Conservation (phyloP, 2,888 invertebrate genomes). For the Melinaea menophilus region DNA sequence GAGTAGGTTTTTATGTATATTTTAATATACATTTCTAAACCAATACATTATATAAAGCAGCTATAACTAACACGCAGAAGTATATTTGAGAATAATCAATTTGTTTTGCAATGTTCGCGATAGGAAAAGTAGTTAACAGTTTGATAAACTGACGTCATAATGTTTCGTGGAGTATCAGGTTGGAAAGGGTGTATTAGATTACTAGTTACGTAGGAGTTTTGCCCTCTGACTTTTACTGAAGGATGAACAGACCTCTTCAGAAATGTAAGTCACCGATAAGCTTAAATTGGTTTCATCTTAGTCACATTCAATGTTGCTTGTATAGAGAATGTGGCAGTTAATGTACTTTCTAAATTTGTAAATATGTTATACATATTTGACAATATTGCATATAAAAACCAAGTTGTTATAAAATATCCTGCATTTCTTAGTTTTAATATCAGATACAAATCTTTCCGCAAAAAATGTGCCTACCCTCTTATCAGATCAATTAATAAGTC, state of each 20-base stretch:
- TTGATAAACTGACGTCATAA: slow-evolving; percentile 66
- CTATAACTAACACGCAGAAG: not conserved
- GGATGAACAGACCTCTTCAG: slow-evolving; percentile 62
- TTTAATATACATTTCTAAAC: too few relatives aligned
- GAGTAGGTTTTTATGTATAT: too few relatives aligned
- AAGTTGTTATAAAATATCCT: too few relatives aligned
- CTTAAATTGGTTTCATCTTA: not conserved
- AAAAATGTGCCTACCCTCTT: too few relatives aligned
- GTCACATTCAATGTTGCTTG: too few relatives aligned
- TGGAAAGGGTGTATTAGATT: slow-evolving; percentile 41
- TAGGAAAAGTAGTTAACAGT: slow-evolving; percentile 50
- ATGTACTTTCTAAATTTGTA: too few relatives aligned
- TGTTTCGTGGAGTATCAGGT: slow-evolving; percentile 44
- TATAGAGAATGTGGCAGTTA: not conserved
- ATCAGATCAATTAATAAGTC: too few relatives aligned
- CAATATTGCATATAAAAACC: too few relatives aligned
- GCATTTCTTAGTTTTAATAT: too few relatives aligned
- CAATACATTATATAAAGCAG: not conserved
- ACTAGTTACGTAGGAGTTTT: slow-evolving; percentile 52
- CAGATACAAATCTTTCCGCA: too few relatives aligned
- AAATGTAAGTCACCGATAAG: slow-evolving; percentile 38
- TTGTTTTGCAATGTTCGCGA: slow-evolving; percentile 53
- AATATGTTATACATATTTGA: too few relatives aligned
- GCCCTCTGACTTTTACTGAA: slow-evolving; percentile 56
- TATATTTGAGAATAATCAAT: slow-evolving; percentile 51